Evolutionary conservation across 2,797 vertebrate genomes (phyloP), one percentile per base, ranked within the genome.

Genomic region (Hippopotamyrus pictus): DNA sequence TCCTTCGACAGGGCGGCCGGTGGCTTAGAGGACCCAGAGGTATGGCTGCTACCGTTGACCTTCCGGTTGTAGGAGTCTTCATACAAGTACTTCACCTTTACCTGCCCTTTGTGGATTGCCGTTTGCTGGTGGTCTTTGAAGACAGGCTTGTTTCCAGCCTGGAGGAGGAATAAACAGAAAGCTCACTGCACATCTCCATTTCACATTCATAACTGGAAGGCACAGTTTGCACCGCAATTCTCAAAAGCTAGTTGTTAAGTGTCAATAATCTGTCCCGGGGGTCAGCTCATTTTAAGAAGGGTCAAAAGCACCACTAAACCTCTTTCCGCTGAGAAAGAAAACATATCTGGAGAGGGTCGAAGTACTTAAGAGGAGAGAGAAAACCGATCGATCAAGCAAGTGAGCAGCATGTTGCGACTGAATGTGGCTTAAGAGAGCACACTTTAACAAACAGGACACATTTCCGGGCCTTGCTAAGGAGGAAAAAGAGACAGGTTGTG

Each of bases 71-170:
- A 97, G 33, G 94, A 94, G 92, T 99, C 98, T 92, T 99, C 98
- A 90, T 98, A 98, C 57, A 99, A 91, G 89, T 99, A 97, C 92
- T 99, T 98, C 89, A 98, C 96, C 94, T 98, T 99, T 92, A 98
- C 95, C 90, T 97, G 95, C 76, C 93, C 91, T 22, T 95, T 95
- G 17, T 95, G 96, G 62, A 96, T 93, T 44, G 94, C 94, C 86
- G 65, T 73, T 89, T 90, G 76, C 73, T 94, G 93, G 91, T 97
- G 97, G 93, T 98, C 97, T 94, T 97, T 97, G 95, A 97, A 96
- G 0, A 94, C 92, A 22, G 95, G 91, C 91, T 97, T 98, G 94
- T 95, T 96, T 91, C 93, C 92, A 62, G 93, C 94, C 92, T 94
- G 93, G 91, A 96, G 51, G 1, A 85, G 89, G 4, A 91, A 8